Percentiles rank a stretch among this genome's conserved stretches.
These are phyloP conservation scores for Phaonia tiefii DNA, from an alignment of 2,888 invertebrate genomes.

Conservation along the genomic window DNA sequence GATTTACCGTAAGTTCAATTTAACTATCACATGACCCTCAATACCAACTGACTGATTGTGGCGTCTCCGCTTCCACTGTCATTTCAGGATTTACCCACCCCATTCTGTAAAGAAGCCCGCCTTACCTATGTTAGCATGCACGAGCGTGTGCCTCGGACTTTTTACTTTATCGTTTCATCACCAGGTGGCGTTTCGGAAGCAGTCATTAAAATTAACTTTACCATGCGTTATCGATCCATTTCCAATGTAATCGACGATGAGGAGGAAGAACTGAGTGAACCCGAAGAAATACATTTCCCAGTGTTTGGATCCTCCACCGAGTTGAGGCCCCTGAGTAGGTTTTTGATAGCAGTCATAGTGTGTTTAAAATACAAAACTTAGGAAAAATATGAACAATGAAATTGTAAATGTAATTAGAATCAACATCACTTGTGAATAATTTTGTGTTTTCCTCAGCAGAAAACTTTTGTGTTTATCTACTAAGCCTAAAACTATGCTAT, in stretches of 20 bases:
- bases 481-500: conserved; percentile 42
- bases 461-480: conserved; percentile 22
- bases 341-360: background rate
- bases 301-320: conserved; percentile 74
- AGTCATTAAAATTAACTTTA: conserved; percentile 80
- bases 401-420: conserved; percentile 17
- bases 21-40: background rate
- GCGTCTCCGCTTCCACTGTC: background rate
- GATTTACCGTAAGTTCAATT: conserved; percentile 77
- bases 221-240: conserved; percentile 79
- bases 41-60: background rate
- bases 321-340: conserved; percentile 32
- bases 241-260: conserved; percentile 79
- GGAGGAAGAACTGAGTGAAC: conserved; percentile 80
- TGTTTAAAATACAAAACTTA: conserved; percentile 53
- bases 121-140: conserved; percentile 81
- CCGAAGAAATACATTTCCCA: conserved; percentile 81
- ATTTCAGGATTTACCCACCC: conserved; percentile 79
- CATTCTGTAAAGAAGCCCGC: conserved; percentile 81
- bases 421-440: conserved; percentile 25
- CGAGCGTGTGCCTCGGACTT: conserved; percentile 79
- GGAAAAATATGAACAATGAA: conserved; percentile 33
- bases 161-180: conserved; percentile 80
- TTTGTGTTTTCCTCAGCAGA: background rate
- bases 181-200: conserved; percentile 80